These are phyloP conservation scores for Excalfactoria chinensis DNA, from an alignment of 2,113 vertebrate species.

Conservation along the genomic window DNA sequence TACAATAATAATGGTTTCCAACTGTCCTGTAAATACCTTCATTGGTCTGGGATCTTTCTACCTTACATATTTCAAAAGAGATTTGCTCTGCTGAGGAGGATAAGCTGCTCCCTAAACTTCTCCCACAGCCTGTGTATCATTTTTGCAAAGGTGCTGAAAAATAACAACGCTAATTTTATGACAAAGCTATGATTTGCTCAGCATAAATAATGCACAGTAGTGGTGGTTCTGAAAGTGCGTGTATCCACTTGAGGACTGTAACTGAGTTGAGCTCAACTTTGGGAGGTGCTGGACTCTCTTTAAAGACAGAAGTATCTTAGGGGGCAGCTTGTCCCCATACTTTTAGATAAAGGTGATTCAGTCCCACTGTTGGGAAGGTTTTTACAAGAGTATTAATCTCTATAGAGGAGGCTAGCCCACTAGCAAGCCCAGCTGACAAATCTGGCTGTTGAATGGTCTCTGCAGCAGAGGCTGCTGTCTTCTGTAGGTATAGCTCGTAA, in stretches of 20 bases:
- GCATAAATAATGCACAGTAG: not conserved
- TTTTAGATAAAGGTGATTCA: not conserved
- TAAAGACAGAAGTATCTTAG: not conserved
- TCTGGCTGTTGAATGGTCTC: not conserved
- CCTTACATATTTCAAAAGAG: constrained; percentile 35
- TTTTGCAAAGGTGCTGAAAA: not conserved
- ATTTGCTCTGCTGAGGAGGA: constrained; percentile 23
- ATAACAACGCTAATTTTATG: not conserved
- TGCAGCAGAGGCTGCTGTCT: not conserved
- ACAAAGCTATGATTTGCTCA: not conserved
- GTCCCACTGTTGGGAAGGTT: no score
- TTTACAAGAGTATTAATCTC: not conserved
- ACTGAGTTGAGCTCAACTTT: not conserved
- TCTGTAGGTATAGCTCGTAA: not conserved
- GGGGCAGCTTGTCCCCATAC: not conserved
- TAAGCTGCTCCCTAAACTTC: not conserved
- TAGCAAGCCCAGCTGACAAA: not conserved
- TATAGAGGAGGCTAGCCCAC: not conserved
- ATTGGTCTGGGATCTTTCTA: constrained; percentile 33
- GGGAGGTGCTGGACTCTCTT: not conserved
- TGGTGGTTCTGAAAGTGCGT: not conserved
- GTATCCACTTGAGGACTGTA: not conserved
- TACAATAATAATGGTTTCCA: constrained; percentile 48
- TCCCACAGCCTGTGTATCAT: not conserved
- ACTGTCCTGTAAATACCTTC: constrained; percentile 25